Evolutionary conservation across 2,797 vertebrate genomes (phyloP).

Genomic region (Micropoecilia bifurca): DNA sequence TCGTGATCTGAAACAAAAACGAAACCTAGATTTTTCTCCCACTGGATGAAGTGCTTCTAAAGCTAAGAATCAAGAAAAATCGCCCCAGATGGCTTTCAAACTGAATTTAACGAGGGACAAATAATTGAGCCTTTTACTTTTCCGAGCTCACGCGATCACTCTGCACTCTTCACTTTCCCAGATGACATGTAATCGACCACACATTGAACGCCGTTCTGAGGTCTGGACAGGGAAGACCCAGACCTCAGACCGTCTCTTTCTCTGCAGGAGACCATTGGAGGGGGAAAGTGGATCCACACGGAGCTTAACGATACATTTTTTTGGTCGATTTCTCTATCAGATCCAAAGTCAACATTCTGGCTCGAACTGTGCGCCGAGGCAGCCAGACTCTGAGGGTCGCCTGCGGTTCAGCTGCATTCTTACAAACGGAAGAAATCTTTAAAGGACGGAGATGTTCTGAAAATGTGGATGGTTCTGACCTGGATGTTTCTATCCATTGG

Average conservation of each 20-base stretch:
- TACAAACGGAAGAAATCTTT: slow-evolving; percentile 30
- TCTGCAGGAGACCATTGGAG: slow-evolving; percentile 13
- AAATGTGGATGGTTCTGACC: not conserved
- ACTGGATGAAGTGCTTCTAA: too few species aligned
- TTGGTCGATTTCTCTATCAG: slow-evolving; percentile 11
- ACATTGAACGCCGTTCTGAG: slow-evolving; percentile 14
- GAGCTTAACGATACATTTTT: slow-evolving; percentile 6
- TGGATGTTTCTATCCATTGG: too few species aligned
- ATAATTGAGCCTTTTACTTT: not conserved
- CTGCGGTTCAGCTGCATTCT: slow-evolving; percentile 35
- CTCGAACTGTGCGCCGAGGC: slow-evolving; percentile 28
- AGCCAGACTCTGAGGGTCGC: slow-evolving; percentile 12
- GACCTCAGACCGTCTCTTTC: slow-evolving; percentile 24
- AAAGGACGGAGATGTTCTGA: slow-evolving; percentile 1
- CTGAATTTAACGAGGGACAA: not conserved
- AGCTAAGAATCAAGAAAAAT: not conserved
- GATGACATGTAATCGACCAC: not conserved
- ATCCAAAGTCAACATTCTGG: slow-evolving; percentile 47
- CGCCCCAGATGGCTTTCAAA: not conserved
- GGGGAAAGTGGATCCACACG: slow-evolving; percentile 7
- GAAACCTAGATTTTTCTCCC: not conserved
- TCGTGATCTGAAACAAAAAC: slow-evolving; percentile 85
- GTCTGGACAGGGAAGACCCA: slow-evolving; percentile 24
- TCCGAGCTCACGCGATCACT: not conserved
- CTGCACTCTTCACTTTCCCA: not conserved